phyloP scores from a whole-genome alignment of 2,888 invertebrate species.

The Campoletis raptor region DNA sequence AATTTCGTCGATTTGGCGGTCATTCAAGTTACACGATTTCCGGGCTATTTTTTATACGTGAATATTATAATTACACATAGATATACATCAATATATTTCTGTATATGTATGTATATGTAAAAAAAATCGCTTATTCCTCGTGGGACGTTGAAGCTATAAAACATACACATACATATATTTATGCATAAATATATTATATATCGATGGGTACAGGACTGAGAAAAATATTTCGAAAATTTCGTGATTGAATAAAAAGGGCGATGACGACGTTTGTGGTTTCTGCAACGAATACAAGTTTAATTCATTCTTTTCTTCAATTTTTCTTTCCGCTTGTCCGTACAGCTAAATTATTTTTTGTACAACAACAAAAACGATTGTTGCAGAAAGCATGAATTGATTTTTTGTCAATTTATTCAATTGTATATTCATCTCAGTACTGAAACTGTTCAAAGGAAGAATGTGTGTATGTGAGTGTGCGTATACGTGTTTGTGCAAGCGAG shows the following conservation, averaged over 20 bases:
- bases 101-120: slow-evolving; percentile 61
- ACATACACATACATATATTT: slow-evolving; percentile 28
- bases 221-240: neutral
- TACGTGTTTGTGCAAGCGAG: slow-evolving; percentile 11
- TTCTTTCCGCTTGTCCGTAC: neutral
- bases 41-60: slow-evolving; percentile 78
- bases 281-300: neutral
- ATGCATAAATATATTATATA: slow-evolving; percentile 10
- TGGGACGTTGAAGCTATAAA: slow-evolving; percentile 32
- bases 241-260: neutral
- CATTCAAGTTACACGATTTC: slow-evolving; percentile 73
- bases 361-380: neutral
- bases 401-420: neutral
- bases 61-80: slow-evolving; percentile 59
- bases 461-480: slow-evolving; percentile 42
- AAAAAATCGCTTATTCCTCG: slow-evolving; percentile 46
- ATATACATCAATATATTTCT: slow-evolving; percentile 52
- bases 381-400: neutral
- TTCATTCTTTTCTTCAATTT: neutral
- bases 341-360: slow-evolving; percentile 11
- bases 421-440: neutral
- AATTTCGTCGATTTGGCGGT: slow-evolving; percentile 35
- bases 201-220: neutral
- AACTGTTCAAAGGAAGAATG: slow-evolving; percentile 29
- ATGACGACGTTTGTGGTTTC: slow-evolving; percentile 2